Conservation (phyloP, 2,113 vertebrate genomes). For the Ginglymostoma cirratum region DNA sequence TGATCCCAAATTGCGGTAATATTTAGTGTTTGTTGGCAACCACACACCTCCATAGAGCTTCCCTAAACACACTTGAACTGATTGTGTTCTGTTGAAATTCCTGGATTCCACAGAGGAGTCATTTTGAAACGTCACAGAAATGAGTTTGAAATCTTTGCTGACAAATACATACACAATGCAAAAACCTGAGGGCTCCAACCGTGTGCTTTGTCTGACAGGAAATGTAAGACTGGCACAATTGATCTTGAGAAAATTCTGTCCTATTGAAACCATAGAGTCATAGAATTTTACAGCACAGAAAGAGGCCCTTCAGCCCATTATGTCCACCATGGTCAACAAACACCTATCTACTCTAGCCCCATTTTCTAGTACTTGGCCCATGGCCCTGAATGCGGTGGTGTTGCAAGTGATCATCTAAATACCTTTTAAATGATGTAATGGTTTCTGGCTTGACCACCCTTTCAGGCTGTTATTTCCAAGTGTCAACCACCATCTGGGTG, state of each 20-base stretch:
- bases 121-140: not conserved
- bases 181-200: not conserved
- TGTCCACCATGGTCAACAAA: too few species aligned
- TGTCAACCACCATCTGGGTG: too few species aligned
- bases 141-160: not conserved
- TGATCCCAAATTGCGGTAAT: not conserved
- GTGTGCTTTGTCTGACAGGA: not conserved
- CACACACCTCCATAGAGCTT: not conserved
- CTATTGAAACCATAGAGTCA: not conserved
- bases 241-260: not conserved
- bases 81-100: not conserved
- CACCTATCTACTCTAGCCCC: too few species aligned
- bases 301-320: too few species aligned
- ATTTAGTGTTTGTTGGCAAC: not conserved
- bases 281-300: too few species aligned
- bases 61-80: not conserved
- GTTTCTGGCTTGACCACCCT: too few species aligned
- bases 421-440: too few species aligned
- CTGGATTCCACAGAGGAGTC: not conserved
- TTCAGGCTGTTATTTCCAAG: too few species aligned
- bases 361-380: too few species aligned
- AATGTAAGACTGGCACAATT: too few species aligned
- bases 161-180: not conserved
- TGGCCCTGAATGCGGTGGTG: too few species aligned
- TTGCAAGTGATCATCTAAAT: too few species aligned